Conservation (phyloP, 2,888 invertebrate species). For the Liodrosophila aerea region DNA sequence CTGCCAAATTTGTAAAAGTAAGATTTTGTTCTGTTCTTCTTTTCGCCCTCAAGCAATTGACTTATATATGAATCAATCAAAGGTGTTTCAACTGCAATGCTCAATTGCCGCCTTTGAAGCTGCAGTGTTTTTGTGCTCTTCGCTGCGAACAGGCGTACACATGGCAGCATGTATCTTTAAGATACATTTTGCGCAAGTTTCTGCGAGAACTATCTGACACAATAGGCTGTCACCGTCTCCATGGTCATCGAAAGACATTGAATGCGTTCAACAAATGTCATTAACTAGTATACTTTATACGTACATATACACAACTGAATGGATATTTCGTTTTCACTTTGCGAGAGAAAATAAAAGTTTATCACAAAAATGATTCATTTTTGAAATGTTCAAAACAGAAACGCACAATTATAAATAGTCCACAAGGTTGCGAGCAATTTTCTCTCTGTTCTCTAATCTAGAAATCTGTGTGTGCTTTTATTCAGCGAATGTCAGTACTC, state of each 20-base stretch:
- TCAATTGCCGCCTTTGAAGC: constrained; percentile 68
- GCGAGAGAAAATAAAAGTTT: constrained; percentile 36
- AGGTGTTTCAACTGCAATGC: constrained; percentile 63
- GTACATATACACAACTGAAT: constrained; percentile 40
- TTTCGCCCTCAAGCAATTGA: constrained; percentile 57
- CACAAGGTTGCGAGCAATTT: constrained; percentile 57
- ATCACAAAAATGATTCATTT: constrained; percentile 63
- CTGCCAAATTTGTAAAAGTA: constrained; percentile 67
- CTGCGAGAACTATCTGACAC: background rate
- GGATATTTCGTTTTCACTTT: too few species aligned
- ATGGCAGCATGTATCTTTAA: constrained; percentile 24
- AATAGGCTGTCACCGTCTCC: constrained; percentile 36
- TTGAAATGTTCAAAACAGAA: constrained; percentile 23
- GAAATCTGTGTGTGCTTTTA: too few species aligned
- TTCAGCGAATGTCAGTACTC: too few species aligned
- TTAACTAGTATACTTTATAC: constrained; percentile 23
- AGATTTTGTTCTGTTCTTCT: constrained; percentile 16
- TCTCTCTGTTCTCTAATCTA: constrained; percentile 31
- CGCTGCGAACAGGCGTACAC: constrained; percentile 35
- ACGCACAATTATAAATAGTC: constrained; percentile 57
- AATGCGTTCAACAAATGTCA: constrained; percentile 59
- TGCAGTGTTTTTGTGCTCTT: constrained; percentile 27
- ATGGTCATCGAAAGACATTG: constrained; percentile 61
- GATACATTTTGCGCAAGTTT: constrained; percentile 17
- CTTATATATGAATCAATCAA: constrained; percentile 66